Evolutionary conservation across 2,797 vertebrate species (phyloP).

Genomic region (Danio tinwini): DNA sequence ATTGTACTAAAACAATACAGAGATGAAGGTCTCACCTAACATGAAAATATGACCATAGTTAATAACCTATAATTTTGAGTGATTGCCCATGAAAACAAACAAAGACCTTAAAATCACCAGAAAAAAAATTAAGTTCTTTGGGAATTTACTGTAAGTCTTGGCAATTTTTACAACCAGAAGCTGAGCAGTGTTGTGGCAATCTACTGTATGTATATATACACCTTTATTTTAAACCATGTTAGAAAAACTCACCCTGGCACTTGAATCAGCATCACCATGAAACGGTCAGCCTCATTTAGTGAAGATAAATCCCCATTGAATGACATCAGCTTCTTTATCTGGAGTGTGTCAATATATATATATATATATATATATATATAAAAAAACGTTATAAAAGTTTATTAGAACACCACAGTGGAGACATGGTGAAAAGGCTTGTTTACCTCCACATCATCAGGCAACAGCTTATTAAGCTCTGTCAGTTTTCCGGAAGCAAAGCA

Average conservation of each 20-base stretch:
- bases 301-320: constrained; percentile 73
- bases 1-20: no score
- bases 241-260: constrained; percentile 74
- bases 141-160: no score
- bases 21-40: no score
- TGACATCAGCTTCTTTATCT: constrained; percentile 77
- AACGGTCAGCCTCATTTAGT: constrained; percentile 81
- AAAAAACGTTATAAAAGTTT: neutral
- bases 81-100: no score
- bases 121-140: no score
- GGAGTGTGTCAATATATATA: neutral
- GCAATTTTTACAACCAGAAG: neutral
- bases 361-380: neutral
- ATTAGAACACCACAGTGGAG: neutral
- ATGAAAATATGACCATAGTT: no score
- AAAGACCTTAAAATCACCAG: no score
- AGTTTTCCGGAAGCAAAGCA: constrained; percentile 79
- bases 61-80: no score
- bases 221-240: neutral
- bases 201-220: no score
- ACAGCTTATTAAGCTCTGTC: constrained; percentile 78
- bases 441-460: constrained; percentile 83
- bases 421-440: neutral
- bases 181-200: neutral
- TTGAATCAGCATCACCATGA: constrained; percentile 81